A percentile compares a stretch with the other conserved stretches of the same genome.
Evolutionary conservation across 2,888 invertebrate genomes (phyloP).

Genomic region (Erannis defoliaria): DNA sequence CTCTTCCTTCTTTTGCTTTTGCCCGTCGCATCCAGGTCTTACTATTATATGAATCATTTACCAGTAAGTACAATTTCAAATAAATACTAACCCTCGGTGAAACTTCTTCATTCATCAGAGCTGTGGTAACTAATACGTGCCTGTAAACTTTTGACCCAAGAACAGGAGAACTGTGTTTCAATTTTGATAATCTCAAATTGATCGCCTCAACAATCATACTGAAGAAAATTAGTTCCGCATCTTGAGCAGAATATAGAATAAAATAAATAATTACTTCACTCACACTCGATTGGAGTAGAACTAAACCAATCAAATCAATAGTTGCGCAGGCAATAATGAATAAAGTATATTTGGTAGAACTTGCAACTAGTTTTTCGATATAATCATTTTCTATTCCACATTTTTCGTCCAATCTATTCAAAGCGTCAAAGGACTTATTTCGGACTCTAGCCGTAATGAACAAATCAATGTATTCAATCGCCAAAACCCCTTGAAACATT

Average conservation of each 20-base stretch:
- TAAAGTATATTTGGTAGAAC: conserved; percentile 36
- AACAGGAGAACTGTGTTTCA: conserved; percentile 48
- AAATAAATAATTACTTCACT: conserved; percentile 49
- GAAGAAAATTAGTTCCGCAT: conserved; percentile 64
- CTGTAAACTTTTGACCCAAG: conserved; percentile 63
- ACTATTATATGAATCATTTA: no score
- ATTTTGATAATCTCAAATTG: conserved; percentile 59
- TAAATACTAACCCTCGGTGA: conserved; percentile 56
- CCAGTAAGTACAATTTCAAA: not conserved
- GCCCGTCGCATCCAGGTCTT: no score
- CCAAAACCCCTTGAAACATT: conserved; percentile 50
- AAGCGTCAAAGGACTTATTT: conserved; percentile 47
- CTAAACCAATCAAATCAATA: conserved; percentile 56
- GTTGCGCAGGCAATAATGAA: conserved; percentile 48
- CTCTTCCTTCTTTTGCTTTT: no score
- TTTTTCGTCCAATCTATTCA: conserved; percentile 61
- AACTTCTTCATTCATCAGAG: conserved; percentile 64
- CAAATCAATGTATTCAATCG: conserved; percentile 51
- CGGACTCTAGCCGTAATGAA: conserved; percentile 45
- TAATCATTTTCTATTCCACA: conserved; percentile 52
- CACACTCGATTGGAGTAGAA: conserved; percentile 36
- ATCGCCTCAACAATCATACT: conserved; percentile 61
- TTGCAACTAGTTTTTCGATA: conserved; percentile 41
- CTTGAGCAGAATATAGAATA: conserved; percentile 61
- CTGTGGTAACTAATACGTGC: conserved; percentile 60